Evolutionary conservation across 2,888 invertebrate genomes (phyloP).

Genomic region (Leucozona laternaria): DNA sequence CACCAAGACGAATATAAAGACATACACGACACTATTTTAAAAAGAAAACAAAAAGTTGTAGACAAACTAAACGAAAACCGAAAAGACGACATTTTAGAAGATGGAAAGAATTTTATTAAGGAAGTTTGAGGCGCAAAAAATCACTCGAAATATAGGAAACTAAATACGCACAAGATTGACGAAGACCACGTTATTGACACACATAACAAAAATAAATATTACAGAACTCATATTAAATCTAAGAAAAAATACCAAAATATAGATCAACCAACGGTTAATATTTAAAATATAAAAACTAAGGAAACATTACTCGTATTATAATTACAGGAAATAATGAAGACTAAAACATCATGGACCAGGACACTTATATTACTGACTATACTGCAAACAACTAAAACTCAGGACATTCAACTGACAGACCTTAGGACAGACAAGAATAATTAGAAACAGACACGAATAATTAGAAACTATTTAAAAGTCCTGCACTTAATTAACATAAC

Average conservation of each 20-base stretch:
- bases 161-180: background rate
- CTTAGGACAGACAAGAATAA: too few species aligned
- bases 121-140: background rate
- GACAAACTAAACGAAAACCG: constrained; percentile 9
- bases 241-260: background rate
- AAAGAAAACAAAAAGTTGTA: background rate
- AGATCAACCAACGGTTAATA: background rate
- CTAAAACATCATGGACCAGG: too few species aligned
- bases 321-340: too few species aligned
- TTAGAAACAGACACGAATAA: too few species aligned
- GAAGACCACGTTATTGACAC: background rate
- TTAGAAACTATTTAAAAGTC: too few species aligned
- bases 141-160: background rate
- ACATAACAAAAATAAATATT: background rate
- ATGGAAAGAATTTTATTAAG: constrained; percentile 28
- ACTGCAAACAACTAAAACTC: too few species aligned
- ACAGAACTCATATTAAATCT: background rate
- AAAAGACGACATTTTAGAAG: background rate
- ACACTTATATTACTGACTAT: too few species aligned
- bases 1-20: constrained; percentile 31
- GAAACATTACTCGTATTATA: too few species aligned
- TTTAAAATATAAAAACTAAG: too few species aligned
- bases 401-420: too few species aligned
- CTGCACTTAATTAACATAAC: too few species aligned
- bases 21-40: too few species aligned